A percentile compares a stretch with the other conserved stretches of the same genome.
Evolutionary conservation across 2,113 vertebrate genomes (phyloP).

Genomic region (Platichthys flesus): DNA sequence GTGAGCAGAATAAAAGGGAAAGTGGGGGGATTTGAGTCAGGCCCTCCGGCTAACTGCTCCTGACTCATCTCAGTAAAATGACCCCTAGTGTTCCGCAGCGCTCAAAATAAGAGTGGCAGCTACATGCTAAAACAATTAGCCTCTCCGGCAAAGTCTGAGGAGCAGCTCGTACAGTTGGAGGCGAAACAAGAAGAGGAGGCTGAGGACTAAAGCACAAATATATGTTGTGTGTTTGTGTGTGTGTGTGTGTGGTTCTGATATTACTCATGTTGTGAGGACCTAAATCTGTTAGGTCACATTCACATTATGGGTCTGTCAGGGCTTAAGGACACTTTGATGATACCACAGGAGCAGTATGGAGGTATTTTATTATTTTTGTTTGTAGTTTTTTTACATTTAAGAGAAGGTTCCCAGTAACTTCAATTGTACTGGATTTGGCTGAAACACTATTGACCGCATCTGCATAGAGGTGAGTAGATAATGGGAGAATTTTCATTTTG

Average conservation of each 20-base stretch:
- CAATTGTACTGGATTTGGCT: too few species aligned
- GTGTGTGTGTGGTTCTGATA: neutral
- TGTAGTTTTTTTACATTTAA: too few species aligned
- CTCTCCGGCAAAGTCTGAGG: conserved; percentile 31
- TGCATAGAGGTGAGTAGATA: too few species aligned
- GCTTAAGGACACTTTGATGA: too few species aligned
- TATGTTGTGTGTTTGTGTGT: neutral
- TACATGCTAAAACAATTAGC: conserved; percentile 78
- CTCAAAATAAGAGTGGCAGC: conserved; percentile 62
- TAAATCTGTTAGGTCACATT: neutral
- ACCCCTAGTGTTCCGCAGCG: conserved; percentile 47
- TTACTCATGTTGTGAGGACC: neutral
- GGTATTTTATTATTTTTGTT: too few species aligned
- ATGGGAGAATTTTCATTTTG: too few species aligned
- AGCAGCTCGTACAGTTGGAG: conserved; percentile 46
- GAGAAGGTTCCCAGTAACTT: too few species aligned
- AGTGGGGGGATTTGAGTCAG: conserved; percentile 40
- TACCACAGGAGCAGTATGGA: too few species aligned
- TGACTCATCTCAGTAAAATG: conserved; percentile 65
- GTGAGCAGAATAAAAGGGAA: conserved; percentile 45
- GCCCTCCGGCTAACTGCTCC: conserved; percentile 42
- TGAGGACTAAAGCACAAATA: conserved; percentile 11
- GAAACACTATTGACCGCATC: too few species aligned
- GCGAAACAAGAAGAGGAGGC: conserved; percentile 47
- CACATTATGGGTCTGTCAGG: too few species aligned